These are phyloP conservation scores for Sarcophilus harrisii DNA, from an alignment of 2,797 vertebrate genomes.

Conservation along the genomic window DNA sequence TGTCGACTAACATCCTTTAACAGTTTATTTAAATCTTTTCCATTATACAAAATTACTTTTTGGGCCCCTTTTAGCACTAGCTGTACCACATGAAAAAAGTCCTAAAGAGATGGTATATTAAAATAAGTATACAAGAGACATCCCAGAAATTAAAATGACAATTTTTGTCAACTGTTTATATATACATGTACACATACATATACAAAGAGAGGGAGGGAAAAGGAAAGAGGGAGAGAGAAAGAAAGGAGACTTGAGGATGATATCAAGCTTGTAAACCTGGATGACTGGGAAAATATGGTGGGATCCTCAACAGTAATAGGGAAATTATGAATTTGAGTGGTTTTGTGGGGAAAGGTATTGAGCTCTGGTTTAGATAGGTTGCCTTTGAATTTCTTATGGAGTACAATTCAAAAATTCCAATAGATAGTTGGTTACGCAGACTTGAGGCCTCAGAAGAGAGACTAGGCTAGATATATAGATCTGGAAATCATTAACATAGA, in stretches of 20 bases:
- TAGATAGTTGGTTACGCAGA: neutral
- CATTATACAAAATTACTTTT: neutral
- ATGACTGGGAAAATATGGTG: neutral
- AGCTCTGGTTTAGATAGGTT: neutral
- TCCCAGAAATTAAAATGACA: neutral
- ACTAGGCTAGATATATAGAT: neutral
- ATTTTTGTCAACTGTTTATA: neutral
- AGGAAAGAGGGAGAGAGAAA: neutral
- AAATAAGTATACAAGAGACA: neutral
- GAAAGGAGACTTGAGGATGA: neutral
- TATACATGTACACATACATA: neutral
- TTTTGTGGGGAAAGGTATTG: neutral
- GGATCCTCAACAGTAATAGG: neutral
- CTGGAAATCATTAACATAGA: neutral
- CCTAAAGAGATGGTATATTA: neutral
- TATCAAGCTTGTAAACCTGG: neutral
- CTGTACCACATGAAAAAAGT: neutral
- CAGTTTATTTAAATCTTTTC: neutral
- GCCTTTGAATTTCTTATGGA: neutral
- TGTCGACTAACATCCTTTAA: conserved; percentile 31
- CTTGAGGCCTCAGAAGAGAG: neutral
- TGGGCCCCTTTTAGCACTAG: neutral
- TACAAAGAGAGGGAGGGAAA: too few relatives aligned
- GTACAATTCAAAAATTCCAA: neutral
- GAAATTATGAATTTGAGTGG: neutral